Percentiles rank a stretch among this genome's conserved stretches.
phyloP scores from a whole-genome alignment of 2,113 vertebrate species.

The Chionodraco myersi region DNA sequence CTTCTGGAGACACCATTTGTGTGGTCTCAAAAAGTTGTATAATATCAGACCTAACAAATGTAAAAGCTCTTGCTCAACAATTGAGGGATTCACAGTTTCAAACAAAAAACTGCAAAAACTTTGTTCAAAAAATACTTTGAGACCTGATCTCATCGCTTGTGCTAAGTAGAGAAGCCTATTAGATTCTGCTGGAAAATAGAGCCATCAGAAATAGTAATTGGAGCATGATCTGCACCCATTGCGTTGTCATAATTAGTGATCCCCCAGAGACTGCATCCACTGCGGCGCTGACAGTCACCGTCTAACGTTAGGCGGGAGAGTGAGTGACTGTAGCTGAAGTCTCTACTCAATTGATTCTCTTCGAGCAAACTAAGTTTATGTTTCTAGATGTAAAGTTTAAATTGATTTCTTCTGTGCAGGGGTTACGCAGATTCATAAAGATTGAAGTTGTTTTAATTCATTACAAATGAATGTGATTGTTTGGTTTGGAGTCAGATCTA shows the following conservation, averaged over 20 bases:
- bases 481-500: not conserved
- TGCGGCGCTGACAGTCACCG: not conserved
- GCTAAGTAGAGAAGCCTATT: constrained; percentile 10
- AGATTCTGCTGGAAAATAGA: constrained; percentile 45
- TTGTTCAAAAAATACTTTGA: not conserved
- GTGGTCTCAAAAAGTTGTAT: constrained; percentile 3
- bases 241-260: constrained; percentile 57
- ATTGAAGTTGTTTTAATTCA: not conserved
- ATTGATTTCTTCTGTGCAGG: not conserved
- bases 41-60: not conserved
- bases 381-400: too few relatives aligned
- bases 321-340: not conserved
- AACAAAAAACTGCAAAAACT: not conserved
- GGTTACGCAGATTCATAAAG: not conserved
- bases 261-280: constrained; percentile 39
- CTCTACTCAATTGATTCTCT: constrained; percentile 3
- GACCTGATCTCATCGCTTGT: constrained; percentile 26
- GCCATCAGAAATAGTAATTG: constrained; percentile 69
- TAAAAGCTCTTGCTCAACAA: constrained; percentile 1
- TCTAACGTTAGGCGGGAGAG: constrained; percentile 10
- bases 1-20: constrained; percentile 23
- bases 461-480: not conserved
- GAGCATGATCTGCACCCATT: constrained; percentile 50
- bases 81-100: not conserved
- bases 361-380: too few relatives aligned